Evolutionary conservation across 2,888 invertebrate genomes (phyloP), one percentile per base, ranked within the genome.

Genomic region (Cantharis lateralis): DNA sequence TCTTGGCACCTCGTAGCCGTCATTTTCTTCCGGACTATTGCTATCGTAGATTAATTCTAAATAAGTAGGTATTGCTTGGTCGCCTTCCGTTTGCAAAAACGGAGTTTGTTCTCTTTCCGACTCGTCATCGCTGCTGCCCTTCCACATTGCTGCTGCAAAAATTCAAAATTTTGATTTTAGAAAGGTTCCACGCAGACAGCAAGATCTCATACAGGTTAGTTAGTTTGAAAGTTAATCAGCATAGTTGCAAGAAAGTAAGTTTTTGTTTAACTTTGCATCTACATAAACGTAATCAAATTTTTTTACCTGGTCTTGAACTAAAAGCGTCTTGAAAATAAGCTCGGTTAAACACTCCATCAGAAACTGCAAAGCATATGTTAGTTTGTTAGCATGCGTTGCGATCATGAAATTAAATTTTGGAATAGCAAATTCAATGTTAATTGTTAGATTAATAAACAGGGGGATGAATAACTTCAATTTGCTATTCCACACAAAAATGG

Each of bases 311-410:
- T 87, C 89, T 87, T 87, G 93, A 93, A 89, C 91, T 92, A 90
- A 93, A 93, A 89, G 93, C 92, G 90, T 94, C 94, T 86, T 92
- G 91, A 89, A 93, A 93, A 90, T 94, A 94, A 89, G 93, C 93
- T 90, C 92, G 92, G 90, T 94, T 94, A 91, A 93, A 93, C 88
- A 94, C 92, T 87, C 93, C 93, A 88, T 89, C 88, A 90, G 89
- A 87, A 86, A 91, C 91, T 91, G 90, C 78, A 89, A 84, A 83
- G 79, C 79, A 80, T 79, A 72, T 73, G 68, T 68, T 66, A 66
- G 64, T 66, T 20, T 66, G 64, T 72, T 73, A 78, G 62, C 70
- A 74, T 62, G 68, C 69, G 13, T 70, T 26, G 18, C 24, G 20
- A 64, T 10, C 16, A 16, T 64, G 64, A 18, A 18, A 13, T 64